Conservation (phyloP, 1,140 invertebrate species). For the Chironomus tepperi region DNA sequence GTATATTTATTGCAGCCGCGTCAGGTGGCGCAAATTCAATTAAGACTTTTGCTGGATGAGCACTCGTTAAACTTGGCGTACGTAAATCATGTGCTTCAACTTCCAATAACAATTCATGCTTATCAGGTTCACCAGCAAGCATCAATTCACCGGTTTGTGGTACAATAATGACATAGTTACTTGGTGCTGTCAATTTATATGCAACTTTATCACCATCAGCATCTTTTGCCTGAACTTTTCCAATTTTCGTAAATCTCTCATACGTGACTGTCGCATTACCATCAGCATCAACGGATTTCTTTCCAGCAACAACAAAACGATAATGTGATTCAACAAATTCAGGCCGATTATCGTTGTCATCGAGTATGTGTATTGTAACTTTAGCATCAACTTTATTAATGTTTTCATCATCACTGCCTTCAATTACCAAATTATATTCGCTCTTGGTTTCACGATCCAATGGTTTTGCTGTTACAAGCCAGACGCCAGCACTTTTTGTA, state of each 20-base stretch:
- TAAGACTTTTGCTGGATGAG: slow-evolving; percentile 60
- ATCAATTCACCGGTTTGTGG: slow-evolving; percentile 86
- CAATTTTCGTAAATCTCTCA: slow-evolving; percentile 69
- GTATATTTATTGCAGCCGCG: slow-evolving; percentile 39
- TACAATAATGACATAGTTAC: slow-evolving; percentile 72
- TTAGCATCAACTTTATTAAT: slow-evolving; percentile 63
- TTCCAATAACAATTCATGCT: slow-evolving; percentile 56
- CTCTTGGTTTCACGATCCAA: slow-evolving; percentile 63
- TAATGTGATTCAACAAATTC: slow-evolving; percentile 69
- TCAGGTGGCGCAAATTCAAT: slow-evolving; percentile 61
- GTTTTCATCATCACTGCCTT: slow-evolving; percentile 63
- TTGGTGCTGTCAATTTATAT: slow-evolving; percentile 68
- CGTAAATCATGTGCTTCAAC: slow-evolving; percentile 76
- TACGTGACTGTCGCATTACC: slow-evolving; percentile 48
- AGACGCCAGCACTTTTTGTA: slow-evolving; percentile 48
- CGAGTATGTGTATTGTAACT: slow-evolving; percentile 62
- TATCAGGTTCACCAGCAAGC: slow-evolving; percentile 62
- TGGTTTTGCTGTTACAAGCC: slow-evolving; percentile 58
- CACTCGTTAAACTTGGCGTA: slow-evolving; percentile 56
- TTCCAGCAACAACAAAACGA: slow-evolving; percentile 60
- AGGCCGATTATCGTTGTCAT: slow-evolving; percentile 87
- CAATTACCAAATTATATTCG: slow-evolving; percentile 60
- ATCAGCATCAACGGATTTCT: slow-evolving; percentile 44
- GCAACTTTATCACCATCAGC: slow-evolving; percentile 79
- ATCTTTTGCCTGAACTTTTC: slow-evolving; percentile 71